These are phyloP conservation scores for Vanessa atalanta DNA, from an alignment of 1,140 invertebrate genomes.

Conservation along the genomic window DNA sequence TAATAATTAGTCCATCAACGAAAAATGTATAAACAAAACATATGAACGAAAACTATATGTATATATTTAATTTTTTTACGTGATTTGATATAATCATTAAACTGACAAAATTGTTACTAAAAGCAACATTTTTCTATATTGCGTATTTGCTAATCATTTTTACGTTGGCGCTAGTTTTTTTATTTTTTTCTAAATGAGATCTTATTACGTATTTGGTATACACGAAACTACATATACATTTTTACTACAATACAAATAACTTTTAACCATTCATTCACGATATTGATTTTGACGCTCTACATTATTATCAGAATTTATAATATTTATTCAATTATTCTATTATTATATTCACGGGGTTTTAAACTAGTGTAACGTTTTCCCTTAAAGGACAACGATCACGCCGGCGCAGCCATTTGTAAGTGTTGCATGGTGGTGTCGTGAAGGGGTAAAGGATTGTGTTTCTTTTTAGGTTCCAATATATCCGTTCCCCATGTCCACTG, in stretches of 20 bases:
- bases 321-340: not conserved
- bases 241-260: too few species aligned
- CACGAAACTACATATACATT: not conserved
- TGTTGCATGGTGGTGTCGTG: slow-evolving; percentile 43
- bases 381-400: slow-evolving; percentile 2
- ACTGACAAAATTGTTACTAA: not conserved
- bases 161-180: not conserved
- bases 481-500: slow-evolving; percentile 62
- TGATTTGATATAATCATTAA: not conserved
- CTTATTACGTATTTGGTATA: slow-evolving; percentile 1
- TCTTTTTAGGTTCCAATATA: slow-evolving; percentile 49
- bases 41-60: too few species aligned
- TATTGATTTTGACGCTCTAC: not conserved
- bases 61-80: not conserved
- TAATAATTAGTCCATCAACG: too few species aligned
- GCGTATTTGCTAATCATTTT: not conserved
- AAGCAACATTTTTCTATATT: not conserved
- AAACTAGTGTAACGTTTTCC: too few species aligned
- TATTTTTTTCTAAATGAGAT: not conserved
- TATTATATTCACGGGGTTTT: not conserved
- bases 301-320: not conserved
- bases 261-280: too few species aligned
- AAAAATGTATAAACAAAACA: too few species aligned
- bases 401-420: slow-evolving; percentile 34
- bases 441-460: slow-evolving; percentile 45